Evolutionary conservation across 2,888 invertebrate species (phyloP).

Genomic region (Micoletzkya japonica): DNA sequence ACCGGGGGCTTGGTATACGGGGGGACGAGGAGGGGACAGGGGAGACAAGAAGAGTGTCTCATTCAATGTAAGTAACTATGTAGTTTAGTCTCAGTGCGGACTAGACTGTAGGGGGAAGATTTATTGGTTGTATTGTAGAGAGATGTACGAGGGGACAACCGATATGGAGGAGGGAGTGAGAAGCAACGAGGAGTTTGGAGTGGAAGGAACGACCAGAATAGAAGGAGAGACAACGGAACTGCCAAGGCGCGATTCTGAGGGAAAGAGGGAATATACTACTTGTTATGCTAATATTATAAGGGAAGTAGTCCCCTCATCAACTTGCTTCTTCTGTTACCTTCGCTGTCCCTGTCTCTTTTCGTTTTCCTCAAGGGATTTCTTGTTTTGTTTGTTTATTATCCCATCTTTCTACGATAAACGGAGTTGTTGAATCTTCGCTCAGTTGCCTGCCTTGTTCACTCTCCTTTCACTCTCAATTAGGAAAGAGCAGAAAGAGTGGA

Average conservation of each 20-base stretch:
- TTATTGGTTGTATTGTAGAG: not conserved
- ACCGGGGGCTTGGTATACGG: slow-evolving; percentile 52
- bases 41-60: slow-evolving; percentile 32
- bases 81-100: not conserved
- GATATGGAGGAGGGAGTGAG: slow-evolving; percentile 8
- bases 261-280: slow-evolving; percentile 3
- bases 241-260: slow-evolving; percentile 9
- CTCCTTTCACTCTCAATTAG: no score
- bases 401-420: no score
- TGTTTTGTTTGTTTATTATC: no score
- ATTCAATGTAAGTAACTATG: slow-evolving; percentile 21
- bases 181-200: slow-evolving; percentile 13
- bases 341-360: slow-evolving; percentile 2
- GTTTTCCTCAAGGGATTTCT: no score
- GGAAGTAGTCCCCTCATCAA: not conserved
- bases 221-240: slow-evolving; percentile 13
- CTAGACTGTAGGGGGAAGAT: not conserved
- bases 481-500: no score
- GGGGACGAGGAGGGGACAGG: slow-evolving; percentile 40
- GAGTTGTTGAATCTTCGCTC: no score
- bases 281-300: slow-evolving; percentile 22
- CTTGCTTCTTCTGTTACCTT: not conserved
- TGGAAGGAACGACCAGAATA: slow-evolving; percentile 9
- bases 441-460: no score
- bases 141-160: slow-evolving; percentile 15